phyloP scores from a whole-genome alignment of 2,797 vertebrate genomes.

The Australoheros facetus region DNA sequence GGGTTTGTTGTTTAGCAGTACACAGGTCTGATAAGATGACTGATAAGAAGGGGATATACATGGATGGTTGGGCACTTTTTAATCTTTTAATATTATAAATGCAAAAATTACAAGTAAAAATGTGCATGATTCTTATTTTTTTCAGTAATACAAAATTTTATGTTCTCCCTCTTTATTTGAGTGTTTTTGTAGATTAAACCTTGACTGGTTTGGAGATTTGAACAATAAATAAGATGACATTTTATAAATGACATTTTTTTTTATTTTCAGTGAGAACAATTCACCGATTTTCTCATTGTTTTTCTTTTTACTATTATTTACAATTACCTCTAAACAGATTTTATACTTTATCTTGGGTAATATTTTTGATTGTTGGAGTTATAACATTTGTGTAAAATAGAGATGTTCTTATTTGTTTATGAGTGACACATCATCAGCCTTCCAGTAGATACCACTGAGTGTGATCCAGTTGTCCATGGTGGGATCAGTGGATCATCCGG shows the following conservation, averaged over 20 bases:
- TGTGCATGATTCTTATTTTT: accelerated
- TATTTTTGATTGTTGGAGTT: background rate
- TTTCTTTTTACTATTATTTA: background rate
- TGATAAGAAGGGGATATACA: background rate
- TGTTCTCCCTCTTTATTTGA: background rate
- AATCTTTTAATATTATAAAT: background rate
- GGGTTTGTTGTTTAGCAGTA: background rate
- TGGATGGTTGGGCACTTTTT: background rate
- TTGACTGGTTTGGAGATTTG: background rate
- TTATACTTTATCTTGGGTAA: background rate
- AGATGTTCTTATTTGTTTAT: background rate
- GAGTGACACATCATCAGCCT: conserved; percentile 67
- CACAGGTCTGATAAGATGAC: background rate
- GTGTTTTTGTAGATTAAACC: background rate
- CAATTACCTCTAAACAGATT: background rate
- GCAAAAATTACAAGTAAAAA: background rate
- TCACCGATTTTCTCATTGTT: background rate
- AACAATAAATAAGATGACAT: background rate
- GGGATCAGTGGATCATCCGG: conserved; percentile 78
- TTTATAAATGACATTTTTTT: background rate
- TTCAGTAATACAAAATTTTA: background rate
- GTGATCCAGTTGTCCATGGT: conserved; percentile 79
- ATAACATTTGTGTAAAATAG: background rate
- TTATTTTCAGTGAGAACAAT: background rate
- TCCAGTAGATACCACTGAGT: conserved; percentile 69